Conservation (phyloP, 2,888 invertebrate species). For the Arctia plantaginis region DNA sequence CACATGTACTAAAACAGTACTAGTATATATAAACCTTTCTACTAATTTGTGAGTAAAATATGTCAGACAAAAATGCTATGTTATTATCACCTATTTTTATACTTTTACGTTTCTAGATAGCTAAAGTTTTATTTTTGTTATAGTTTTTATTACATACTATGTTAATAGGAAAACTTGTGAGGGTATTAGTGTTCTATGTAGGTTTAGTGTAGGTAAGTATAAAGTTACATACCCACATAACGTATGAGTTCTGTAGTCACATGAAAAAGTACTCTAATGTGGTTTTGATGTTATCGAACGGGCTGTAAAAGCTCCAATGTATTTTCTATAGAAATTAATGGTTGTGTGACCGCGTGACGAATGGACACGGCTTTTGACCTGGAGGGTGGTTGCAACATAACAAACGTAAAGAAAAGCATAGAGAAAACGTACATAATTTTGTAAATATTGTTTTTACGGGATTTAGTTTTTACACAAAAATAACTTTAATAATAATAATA, state of each 20-base stretch:
- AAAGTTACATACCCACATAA: conserved; percentile 1
- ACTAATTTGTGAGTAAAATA: no score
- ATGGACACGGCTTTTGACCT: conserved; percentile 53
- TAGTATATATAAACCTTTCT: no score
- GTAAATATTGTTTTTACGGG: background rate
- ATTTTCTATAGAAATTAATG: conserved; percentile 85
- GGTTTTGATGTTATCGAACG: conserved; percentile 84
- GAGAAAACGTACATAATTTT: background rate
- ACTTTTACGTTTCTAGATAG: no score
- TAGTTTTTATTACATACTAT: background rate
- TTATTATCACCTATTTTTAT: no score
- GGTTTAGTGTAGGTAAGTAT: background rate
- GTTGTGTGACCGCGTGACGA: conserved; percentile 79
- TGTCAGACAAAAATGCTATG: no score
- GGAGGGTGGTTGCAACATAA: conserved; percentile 35
- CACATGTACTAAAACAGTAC: no score
- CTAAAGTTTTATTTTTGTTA: no score
- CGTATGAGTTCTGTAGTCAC: conserved; percentile 19
- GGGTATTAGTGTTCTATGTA: background rate
- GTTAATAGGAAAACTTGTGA: background rate
- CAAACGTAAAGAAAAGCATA: background rate
- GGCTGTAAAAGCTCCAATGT: conserved; percentile 75
- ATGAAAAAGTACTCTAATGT: conserved; percentile 78
- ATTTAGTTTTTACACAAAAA: background rate
- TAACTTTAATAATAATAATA: no score